These are phyloP conservation scores for Dermatemys mawii DNA, from an alignment of 2,113 vertebrate genomes.

Conservation along the genomic window DNA sequence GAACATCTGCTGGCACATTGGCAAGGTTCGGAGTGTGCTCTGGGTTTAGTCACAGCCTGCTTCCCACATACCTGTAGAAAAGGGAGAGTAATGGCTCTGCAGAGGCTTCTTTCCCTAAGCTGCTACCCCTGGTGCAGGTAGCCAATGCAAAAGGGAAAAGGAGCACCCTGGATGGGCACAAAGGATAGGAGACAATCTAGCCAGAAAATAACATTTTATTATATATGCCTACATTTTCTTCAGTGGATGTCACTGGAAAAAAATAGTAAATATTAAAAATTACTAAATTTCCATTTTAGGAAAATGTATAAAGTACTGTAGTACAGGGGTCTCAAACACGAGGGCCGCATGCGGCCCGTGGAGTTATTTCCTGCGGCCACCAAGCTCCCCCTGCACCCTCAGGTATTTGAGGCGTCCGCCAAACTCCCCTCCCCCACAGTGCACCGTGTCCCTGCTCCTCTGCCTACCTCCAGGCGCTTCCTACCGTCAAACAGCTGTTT, in stretches of 20 bases:
- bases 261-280: background rate
- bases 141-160: background rate
- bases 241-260: background rate
- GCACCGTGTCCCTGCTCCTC: no score
- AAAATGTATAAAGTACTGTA: background rate
- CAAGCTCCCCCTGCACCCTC: no score
- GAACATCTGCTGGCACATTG: background rate
- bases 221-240: background rate
- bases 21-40: background rate
- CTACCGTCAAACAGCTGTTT: no score
- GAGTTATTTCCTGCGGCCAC: no score
- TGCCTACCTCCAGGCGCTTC: no score
- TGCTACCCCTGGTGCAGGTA: background rate
- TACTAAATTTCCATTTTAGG: background rate
- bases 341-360: no score
- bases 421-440: no score
- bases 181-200: background rate
- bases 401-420: no score
- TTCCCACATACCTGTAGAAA: background rate
- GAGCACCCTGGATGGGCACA: background rate
- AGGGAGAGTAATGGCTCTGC: background rate
- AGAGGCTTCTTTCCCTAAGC: background rate
- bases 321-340: no score
- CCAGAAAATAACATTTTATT: background rate
- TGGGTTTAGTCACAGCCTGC: background rate